These are phyloP conservation scores for Lasioglossum oenotherae DNA, from an alignment of 2,888 invertebrate species.

Conservation along the genomic window DNA sequence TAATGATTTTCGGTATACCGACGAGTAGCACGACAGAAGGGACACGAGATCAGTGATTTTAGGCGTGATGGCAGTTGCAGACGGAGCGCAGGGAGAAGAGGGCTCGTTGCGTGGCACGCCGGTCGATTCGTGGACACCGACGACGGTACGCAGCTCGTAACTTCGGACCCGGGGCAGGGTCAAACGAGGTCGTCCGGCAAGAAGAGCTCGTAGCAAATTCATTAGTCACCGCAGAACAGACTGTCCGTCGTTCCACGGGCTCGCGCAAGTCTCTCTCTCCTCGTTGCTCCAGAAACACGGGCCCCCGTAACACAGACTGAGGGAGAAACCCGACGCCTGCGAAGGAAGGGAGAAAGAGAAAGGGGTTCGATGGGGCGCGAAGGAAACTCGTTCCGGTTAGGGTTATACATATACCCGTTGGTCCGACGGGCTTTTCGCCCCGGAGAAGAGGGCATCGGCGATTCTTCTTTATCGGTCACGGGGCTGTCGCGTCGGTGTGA, in stretches of 20 bases:
- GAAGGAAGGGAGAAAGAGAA: neutral
- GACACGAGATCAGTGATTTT: conserved; percentile 1
- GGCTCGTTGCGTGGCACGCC: conserved; percentile 44
- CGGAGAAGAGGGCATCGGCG: neutral
- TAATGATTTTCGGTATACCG: neutral
- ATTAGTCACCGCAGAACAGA: conserved; percentile 66
- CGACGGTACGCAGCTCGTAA: conserved; percentile 55
- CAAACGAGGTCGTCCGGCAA: conserved; percentile 70
- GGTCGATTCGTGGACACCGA: conserved; percentile 61
- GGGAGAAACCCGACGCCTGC: neutral
- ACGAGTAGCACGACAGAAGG: neutral
- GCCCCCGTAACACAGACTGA: neutral
- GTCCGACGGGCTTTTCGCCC: conserved; percentile 7
- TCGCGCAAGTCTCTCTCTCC: conserved; percentile 21
- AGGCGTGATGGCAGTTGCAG: neutral
- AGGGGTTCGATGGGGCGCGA: conserved; percentile 25
- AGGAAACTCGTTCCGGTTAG: conserved; percentile 46
- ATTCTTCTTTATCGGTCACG: conserved; percentile 19
- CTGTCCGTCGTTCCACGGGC: conserved; percentile 43
- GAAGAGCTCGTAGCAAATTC: conserved; percentile 66
- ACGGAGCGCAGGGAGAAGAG: conserved; percentile 40
- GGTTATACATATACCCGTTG: conserved; percentile 16
- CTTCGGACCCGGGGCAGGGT: conserved; percentile 57
- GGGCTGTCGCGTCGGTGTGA: conserved; percentile 19
- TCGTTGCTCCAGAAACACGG: conserved; percentile 32